These are phyloP conservation scores for Halictus rubicundus DNA, from an alignment of 1,140 invertebrate species.

Conservation along the genomic window DNA sequence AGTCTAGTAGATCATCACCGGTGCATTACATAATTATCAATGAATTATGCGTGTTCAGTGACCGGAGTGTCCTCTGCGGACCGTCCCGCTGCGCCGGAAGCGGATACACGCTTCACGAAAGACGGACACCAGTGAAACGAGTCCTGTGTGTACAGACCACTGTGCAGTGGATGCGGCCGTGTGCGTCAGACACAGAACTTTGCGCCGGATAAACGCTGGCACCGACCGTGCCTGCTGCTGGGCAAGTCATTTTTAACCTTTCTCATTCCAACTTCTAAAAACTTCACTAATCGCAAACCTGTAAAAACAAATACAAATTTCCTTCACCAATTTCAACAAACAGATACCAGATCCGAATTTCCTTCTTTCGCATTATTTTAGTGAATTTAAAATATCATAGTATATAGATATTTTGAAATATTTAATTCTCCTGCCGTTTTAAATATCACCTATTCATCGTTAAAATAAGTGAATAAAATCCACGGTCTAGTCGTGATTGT, in stretches of 20 bases:
- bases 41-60: conserved; percentile 69
- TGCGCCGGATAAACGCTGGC: background rate
- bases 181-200: background rate
- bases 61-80: conserved; percentile 76
- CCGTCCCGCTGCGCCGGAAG: conserved; percentile 70
- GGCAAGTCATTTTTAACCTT: background rate
- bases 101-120: conserved; percentile 79
- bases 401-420: too few species aligned
- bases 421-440: too few species aligned
- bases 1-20: background rate
- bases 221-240: background rate
- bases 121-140: conserved; percentile 62
- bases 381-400: too few species aligned
- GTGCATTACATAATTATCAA: conserved; percentile 68
- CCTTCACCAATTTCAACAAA: too few species aligned
- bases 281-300: too few species aligned
- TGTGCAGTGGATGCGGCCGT: background rate
- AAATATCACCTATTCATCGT: too few species aligned
- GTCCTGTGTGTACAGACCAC: conserved; percentile 40
- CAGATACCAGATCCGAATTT: too few species aligned
- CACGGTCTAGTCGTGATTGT: too few species aligned
- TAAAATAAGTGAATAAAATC: too few species aligned
- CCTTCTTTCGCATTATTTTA: too few species aligned
- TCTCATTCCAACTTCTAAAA: background rate
- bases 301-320: too few species aligned